phyloP scores from a whole-genome alignment of 2,888 invertebrate genomes.

The Bellardia pandia region DNA sequence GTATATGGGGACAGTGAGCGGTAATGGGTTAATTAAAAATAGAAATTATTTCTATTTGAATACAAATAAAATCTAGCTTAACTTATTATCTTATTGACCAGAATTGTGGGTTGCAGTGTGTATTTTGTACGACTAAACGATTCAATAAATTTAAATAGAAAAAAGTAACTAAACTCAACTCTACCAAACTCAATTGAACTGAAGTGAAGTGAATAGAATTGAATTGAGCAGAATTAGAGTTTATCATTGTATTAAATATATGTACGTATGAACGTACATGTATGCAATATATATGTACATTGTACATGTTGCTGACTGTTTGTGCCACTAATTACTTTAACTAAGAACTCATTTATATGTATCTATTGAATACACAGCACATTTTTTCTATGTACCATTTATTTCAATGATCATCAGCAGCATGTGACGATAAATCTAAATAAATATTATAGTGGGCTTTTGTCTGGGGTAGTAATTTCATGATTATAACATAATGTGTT shows the following conservation, averaged over 20 bases:
- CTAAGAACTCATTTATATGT: not conserved
- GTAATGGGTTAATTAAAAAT: too few species aligned
- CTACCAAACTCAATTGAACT: not conserved
- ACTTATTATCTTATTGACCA: not conserved
- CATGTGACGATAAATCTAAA: not conserved
- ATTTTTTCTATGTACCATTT: not conserved
- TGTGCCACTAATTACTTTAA: constrained; percentile 10
- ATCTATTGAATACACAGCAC: not conserved
- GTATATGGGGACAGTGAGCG: too few species aligned
- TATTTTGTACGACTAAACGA: not conserved
- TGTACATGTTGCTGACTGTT: not conserved
- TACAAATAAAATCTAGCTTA: not conserved
- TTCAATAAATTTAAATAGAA: not conserved
- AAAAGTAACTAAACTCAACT: not conserved
- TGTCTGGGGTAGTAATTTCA: not conserved
- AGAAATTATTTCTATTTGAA: not conserved
- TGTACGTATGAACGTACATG: not conserved
- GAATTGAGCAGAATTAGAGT: not conserved
- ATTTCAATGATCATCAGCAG: not conserved
- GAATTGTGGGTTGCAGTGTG: not conserved
- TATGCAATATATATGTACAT: not conserved
- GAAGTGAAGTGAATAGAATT: constrained; percentile 4
- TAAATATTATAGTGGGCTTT: constrained; percentile 7
- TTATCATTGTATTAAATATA: not conserved
- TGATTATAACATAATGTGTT: not conserved